Base-by-base conservation (phyloP, 2,113 vertebrate genomes). In the Phalacrocorax pelagicus region DNA sequence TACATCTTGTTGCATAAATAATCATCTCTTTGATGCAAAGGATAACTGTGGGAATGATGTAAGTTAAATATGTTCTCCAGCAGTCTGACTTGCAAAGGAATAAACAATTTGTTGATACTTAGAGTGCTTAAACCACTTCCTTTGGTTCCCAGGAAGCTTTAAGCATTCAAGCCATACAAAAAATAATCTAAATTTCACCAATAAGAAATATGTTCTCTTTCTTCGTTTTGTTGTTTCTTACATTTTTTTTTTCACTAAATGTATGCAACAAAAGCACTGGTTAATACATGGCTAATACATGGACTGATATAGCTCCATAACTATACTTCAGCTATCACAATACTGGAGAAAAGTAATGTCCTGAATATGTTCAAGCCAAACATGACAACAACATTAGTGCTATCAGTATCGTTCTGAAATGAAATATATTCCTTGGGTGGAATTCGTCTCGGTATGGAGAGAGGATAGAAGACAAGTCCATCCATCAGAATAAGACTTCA, bases 1-100 rank as follows among this genome's bases (percentile, higher is more conserved):
- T 97, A 91, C 3, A 2, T 97, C 94, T 96, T 90, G 74, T 93
- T 97, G 92, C 96, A 97, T 97, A 97, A 97, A 97, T 97, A 96
- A 97, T 97, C 89, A 96, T 94, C 63, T 95, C 92, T 97, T 97
- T 95, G 96, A 96, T 97, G 93, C 73, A 72, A 85, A 89, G 81
- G 92, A 94, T 97, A 96, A 95, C 92, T 93, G 13, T 93, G 70
- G 80, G 82, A 85, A 95, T 96, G 97, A 97, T 82, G 93, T 85
- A 85, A 86, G 89, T 89, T 95, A 94, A 97, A 93, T 95, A 89
- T 88, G 73, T 91, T 97, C 94, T 95, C 80, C 77, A 96, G 95
- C 93, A 96, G 80, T 70, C 89, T 94, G 85, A 90, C 82, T 97
- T 97, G 87, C 49, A 85, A 87, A 67, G 73, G 90, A 93, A 95